Evolutionary conservation across 2,113 vertebrate genomes (phyloP), one percentile per base, ranked within the genome.

Genomic region (Silurus glanis): DNA sequence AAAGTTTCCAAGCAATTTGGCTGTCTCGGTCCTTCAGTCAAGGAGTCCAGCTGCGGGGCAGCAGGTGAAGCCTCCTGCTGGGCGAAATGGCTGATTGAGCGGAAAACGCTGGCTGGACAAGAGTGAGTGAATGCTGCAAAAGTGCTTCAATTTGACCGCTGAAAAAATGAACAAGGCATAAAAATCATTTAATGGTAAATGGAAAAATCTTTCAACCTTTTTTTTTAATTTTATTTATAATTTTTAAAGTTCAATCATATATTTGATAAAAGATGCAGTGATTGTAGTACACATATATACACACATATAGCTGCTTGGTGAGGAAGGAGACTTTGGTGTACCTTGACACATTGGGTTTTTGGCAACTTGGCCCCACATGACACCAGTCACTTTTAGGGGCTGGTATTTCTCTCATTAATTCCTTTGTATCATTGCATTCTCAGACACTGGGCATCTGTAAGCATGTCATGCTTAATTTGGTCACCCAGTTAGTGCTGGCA

Each of bases 401-500:
- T 80, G 56, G 2, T 80, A 80, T 61, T 59, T 61, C 19, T 72
- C 64, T 71, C 47, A 21, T 61, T 76, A 64, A 80, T 85, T 80
- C 75, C 51, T 74, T 82, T 83, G 16, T 66, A 83, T 80, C 80
- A 59, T 78, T 67, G 81, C n/a, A 47, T 75, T 85, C 67, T 47
- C 67, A 53, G 55, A 61, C 55, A 64, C 76, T 62, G 23, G 16
- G 51, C 85, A 51, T 61, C 79, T 87, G 67, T 58, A 28, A 84
- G 75, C 51, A 76, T 55, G 58, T 67, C 83, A 83, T 59, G 79
- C 83, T 83, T 66, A 72, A 67, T 84, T 87, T 86, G 80, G 78
- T 86, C 45, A 78, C 80, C 86, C 87, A 78, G 83, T 89, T 85
- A 85, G 83, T 14, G 69, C 58, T 64, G 28, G n/a, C 84, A 72